Evolutionary conservation across 2,888 invertebrate genomes (phyloP), one percentile per base, ranked within the genome.

Genomic region (Fabriciana adippe): DNA sequence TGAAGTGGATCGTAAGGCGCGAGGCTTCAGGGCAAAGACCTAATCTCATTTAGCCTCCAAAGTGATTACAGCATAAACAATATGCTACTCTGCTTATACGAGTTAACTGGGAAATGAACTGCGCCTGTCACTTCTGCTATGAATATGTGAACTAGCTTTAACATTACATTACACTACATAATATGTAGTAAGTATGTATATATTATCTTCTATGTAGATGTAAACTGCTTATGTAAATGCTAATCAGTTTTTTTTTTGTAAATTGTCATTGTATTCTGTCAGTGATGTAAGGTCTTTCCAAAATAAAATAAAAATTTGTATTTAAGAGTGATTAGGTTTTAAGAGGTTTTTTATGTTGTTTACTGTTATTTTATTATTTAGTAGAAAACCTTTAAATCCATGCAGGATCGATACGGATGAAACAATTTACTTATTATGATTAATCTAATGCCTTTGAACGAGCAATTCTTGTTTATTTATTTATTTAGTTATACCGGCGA

Each of bases 31-130:
- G 55, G 66, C 66, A 66, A 66, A 61, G 66, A 55, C 66, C 66
- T 66, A 66, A 66, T 66, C 60, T 66, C 66, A 55, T 66, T 66
- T 66, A 66, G 60, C 66, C 60, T 55, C 60, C 60, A 66, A 66
- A 66, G 60, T 61, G 66, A 66, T 66, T 66, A 61, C 60, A 66
- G 60, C 55, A 66, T 66, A 66, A 61, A 66, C 60, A 66, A 66
- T 55, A 50, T 60, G 66, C 55, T 21, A 41, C 61, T 41, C 55
- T 41, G 55, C 66, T 61, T 60, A 54, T 66, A 61, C 55, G 55
- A 55, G 55, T 55, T 61, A 55, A 55, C 60, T 18, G 53, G 55
- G 48, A 41, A 61, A 66, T 60, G 60, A 60, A 55, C 54, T 50
- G 50, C 21, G 14, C n/a, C 48, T 41, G 47, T 55, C 35, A 55